Conservation (phyloP, 1,140 invertebrate genomes). For the Metaphire vulgaris region DNA sequence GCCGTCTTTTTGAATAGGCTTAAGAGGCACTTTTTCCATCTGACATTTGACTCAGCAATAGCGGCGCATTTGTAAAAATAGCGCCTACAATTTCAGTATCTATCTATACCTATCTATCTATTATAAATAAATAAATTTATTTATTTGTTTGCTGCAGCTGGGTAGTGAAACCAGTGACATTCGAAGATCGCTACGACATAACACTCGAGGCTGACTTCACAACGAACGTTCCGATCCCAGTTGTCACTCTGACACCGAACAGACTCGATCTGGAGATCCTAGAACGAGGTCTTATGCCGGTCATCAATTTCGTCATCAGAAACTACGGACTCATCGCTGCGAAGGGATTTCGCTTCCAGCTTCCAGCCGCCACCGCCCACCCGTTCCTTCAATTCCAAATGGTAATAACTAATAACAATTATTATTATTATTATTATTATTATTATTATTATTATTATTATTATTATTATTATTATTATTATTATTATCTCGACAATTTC, state of each 20-base stretch:
- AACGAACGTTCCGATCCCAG: constrained; percentile 31
- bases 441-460: no score
- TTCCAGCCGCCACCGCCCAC: constrained; percentile 29
- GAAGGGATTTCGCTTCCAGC: constrained; percentile 32
- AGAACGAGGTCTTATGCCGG: no score
- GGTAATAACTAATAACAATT: constrained; percentile 24
- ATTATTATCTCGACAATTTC: no score
- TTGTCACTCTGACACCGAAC: constrained; percentile 30
- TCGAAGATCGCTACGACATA: constrained; percentile 34
- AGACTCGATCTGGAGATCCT: constrained; percentile 31
- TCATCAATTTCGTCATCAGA: constrained; percentile 31
- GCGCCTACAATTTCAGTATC: no score
- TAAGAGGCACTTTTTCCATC: no score
- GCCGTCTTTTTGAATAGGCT: no score
- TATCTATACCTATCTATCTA: no score
- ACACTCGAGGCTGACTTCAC: constrained; percentile 33
- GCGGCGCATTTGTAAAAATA: no score
- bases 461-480: no score
- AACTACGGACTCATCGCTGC: constrained; percentile 37
- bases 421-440: no score
- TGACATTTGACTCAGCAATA: no score
- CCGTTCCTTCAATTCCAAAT: constrained; percentile 30
- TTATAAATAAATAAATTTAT: background rate
- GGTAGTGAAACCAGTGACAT: constrained; percentile 30
- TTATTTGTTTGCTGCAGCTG: constrained; percentile 15